Evolutionary conservation across 2,113 vertebrate species (phyloP).

Genomic region (Pardalotus punctatus): DNA sequence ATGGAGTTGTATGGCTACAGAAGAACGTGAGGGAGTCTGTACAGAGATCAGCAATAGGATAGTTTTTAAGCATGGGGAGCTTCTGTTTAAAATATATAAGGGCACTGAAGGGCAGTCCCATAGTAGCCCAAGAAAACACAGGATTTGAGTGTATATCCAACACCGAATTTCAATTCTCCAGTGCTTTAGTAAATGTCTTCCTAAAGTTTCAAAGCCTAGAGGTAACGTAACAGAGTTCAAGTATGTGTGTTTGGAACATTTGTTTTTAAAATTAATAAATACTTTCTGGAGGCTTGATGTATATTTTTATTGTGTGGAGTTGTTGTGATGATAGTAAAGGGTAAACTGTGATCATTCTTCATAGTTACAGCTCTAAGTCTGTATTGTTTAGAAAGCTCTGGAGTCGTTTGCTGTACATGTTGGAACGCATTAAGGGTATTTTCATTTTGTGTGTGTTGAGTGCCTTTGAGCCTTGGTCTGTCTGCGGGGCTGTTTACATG

Average conservation of each 20-base stretch:
- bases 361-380: background rate
- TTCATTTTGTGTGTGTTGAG: background rate
- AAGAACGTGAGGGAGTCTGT: background rate
- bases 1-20: background rate
- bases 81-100: background rate
- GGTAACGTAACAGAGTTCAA: background rate
- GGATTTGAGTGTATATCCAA: background rate
- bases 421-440: background rate
- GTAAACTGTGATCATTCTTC: background rate
- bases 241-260: background rate
- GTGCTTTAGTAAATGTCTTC: background rate
- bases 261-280: background rate
- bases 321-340: background rate
- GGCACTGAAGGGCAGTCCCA: background rate
- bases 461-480: background rate
- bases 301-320: background rate
- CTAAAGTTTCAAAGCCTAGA: background rate
- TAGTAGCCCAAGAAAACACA: background rate
- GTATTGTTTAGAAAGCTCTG: background rate
- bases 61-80: background rate
- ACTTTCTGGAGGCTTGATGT: background rate
- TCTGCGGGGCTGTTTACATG: background rate
- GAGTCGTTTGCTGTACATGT: background rate
- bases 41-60: background rate
- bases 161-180: background rate